Evolutionary conservation across 1,140 invertebrate genomes (phyloP).

Genomic region (Panagrolaimus sp.): DNA sequence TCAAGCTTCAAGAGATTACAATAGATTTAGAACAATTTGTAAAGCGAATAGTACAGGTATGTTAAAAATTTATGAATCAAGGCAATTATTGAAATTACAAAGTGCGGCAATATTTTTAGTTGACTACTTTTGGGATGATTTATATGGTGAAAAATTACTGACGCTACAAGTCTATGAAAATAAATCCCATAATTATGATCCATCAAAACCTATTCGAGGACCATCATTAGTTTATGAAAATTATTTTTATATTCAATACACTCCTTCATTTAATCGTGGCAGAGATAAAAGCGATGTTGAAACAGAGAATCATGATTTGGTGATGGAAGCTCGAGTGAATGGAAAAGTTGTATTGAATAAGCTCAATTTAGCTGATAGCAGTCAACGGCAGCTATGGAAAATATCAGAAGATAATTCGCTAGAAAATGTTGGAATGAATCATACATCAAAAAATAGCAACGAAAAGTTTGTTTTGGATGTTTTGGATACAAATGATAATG

Average conservation of each 20-base stretch:
- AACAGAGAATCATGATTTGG: constrained; percentile 67
- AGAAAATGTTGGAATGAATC: constrained; percentile 80
- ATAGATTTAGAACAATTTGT: constrained; percentile 66
- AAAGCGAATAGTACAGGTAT: constrained; percentile 35
- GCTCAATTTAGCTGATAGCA: constrained; percentile 66
- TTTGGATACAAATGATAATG: constrained; percentile 76
- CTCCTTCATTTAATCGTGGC: constrained; percentile 66
- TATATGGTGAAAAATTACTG: constrained; percentile 60
- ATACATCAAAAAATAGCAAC: constrained; percentile 63
- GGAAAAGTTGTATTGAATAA: constrained; percentile 74
- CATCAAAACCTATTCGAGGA: constrained; percentile 69
- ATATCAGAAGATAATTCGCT: constrained; percentile 79
- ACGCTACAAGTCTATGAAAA: constrained; percentile 76
- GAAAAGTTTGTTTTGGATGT: constrained; percentile 61
- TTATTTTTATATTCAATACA: constrained; percentile 86
- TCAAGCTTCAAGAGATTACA: constrained; percentile 65
- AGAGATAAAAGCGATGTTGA: constrained; percentile 19
- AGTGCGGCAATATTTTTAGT: constrained; percentile 61
- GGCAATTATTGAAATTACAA: no score
- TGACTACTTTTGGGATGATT: constrained; percentile 87
- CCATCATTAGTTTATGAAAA: constrained; percentile 82
- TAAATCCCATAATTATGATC: constrained; percentile 69
- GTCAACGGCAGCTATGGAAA: constrained; percentile 85
- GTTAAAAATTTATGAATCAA: no score
- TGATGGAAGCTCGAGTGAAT: constrained; percentile 70